Base-by-base conservation (phyloP, 1,140 invertebrate species). In the Neodiprion pinetum region DNA sequence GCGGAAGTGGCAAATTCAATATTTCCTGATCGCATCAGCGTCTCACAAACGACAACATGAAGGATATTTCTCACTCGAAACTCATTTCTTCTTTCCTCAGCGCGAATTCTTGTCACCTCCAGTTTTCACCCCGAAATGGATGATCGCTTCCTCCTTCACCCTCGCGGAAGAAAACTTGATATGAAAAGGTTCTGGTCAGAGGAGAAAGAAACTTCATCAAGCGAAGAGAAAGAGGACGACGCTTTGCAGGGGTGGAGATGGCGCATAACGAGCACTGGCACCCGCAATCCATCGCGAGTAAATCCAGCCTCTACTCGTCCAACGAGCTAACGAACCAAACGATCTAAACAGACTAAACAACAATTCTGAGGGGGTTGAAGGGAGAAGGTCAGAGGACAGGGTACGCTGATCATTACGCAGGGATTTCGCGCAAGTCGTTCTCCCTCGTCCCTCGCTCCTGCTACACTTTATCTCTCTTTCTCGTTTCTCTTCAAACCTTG, bases 1-100 rank as follows among this genome's bases (percentile, higher is more conserved):
- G 53, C 11, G 53, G 53, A 61, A 61, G 53, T 61, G 53, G 53
- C 53, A 61, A 61, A 61, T 61, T 14, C 53, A 61, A 61, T 61
- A 61, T 61, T 61, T 61, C 53, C 53, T 61, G 53, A 61, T 61
- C 53, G 53, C 11, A 61, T 61, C 53, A 9, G 53, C 53, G 9
- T 61, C 5, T 40, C 28, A 61, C 11, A 61, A 61, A 61, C 53
- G 28, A 5, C 28, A 4, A 40, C 28, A 5, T 40, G 28, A 40
- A 40, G 28, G 28, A 40, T 40, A 40, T 40, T 40, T 40, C 28
- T 3, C 28, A 40, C 28, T 40, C 28, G 28, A 40, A 40, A 40
- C 28, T 40, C 2, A 40, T 40, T 40, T 40, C 28, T 40, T 40
- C 5, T 40, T 40, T 40, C 28, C 28, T 40, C 28, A 40, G 28